phyloP scores from a whole-genome alignment of 2,113 vertebrate species.

The Python bivittatus region DNA sequence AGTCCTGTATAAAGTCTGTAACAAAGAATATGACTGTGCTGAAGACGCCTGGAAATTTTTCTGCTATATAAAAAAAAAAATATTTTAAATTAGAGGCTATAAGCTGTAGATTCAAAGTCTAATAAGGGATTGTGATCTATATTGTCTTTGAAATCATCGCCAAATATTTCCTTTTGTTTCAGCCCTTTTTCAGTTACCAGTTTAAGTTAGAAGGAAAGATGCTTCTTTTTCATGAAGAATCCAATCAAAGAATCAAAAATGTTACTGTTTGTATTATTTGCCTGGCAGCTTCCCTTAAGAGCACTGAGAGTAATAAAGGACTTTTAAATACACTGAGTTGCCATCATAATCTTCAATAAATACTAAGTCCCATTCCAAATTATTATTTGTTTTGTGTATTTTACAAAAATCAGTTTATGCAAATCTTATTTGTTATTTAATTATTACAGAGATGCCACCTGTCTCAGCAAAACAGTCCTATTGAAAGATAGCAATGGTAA shows the following conservation, averaged over 20 bases:
- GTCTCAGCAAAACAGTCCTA: not conserved
- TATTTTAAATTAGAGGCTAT: not conserved
- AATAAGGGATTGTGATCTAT: not conserved
- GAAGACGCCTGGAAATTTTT: not conserved
- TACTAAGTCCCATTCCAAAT: not conserved
- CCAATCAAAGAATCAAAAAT: not conserved
- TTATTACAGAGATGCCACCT: not conserved
- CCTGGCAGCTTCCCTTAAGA: not conserved
- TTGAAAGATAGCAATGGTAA: not conserved
- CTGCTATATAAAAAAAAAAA: not conserved
- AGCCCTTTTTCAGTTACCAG: not conserved
- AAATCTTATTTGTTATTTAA: not conserved
- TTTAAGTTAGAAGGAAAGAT: not conserved
- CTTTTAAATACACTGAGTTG: not conserved
- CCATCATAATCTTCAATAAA: not conserved
- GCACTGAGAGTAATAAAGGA: not conserved
- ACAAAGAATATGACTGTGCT: conserved; percentile 13
- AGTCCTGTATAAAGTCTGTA: not conserved
- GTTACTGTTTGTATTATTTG: not conserved
- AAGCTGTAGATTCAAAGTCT: not conserved
- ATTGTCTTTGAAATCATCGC: not conserved
- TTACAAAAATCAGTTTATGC: not conserved
- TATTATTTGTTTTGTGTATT: not conserved
- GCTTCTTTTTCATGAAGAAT: not conserved
- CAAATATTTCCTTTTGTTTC: not conserved